These are phyloP conservation scores for Invenusta paracnida DNA, from an alignment of 2,888 invertebrate species.

Conservation along the genomic window DNA sequence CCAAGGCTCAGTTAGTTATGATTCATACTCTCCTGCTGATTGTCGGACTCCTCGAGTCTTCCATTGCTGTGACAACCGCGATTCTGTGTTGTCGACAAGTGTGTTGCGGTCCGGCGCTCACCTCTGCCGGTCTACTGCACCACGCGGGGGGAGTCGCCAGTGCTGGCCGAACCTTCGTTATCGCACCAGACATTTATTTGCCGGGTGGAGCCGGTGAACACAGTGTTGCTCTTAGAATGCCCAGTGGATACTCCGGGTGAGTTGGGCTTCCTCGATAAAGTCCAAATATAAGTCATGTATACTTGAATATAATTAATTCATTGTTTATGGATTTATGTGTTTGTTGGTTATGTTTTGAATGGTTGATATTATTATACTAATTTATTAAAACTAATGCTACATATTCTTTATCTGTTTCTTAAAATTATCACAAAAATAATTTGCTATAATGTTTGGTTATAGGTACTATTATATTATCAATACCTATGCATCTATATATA, in stretches of 20 bases:
- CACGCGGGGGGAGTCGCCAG: background rate
- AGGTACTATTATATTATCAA: too few species aligned
- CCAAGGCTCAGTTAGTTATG: slow-evolving; percentile 27
- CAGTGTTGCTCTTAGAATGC: background rate
- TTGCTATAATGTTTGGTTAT: too few species aligned
- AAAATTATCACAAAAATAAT: too few species aligned
- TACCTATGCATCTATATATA: too few species aligned
- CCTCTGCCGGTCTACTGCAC: background rate
- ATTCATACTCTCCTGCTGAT: slow-evolving; percentile 38
- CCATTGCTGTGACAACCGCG: slow-evolving; percentile 36
- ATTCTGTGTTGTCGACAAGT: slow-evolving; percentile 40
- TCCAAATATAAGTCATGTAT: too few species aligned
- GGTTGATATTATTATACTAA: too few species aligned
- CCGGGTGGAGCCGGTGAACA: background rate
- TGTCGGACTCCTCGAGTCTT: slow-evolving; percentile 35
- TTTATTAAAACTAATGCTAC: too few species aligned
- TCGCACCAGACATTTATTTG: background rate
- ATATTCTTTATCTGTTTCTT: too few species aligned
- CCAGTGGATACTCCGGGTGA: background rate
- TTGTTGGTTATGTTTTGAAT: too few species aligned
- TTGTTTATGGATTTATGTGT: too few species aligned
- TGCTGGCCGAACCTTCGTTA: background rate
- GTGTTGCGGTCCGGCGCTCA: slow-evolving; percentile 13
- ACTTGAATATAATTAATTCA: background rate
- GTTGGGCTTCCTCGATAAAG: too few species aligned